Percentiles rank a stretch among this genome's conserved stretches.
Conservation (phyloP, 53 echinoderm and acorn worm genomes). For the Crossaster papposus region DNA sequence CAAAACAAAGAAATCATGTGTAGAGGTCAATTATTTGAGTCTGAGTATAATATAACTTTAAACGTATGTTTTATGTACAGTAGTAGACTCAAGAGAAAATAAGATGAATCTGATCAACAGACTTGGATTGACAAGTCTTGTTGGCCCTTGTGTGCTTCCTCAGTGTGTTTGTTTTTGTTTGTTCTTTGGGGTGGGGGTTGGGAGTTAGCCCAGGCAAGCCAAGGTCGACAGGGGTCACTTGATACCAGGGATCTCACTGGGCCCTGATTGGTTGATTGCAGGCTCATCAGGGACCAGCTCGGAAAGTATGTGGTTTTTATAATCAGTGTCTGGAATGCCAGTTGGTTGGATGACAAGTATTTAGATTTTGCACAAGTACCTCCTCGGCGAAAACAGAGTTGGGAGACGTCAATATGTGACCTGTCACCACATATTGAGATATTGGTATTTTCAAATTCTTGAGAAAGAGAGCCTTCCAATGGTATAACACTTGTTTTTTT, state of each 20-base stretch:
- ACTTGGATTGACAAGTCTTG: neutral
- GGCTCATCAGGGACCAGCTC: conserved; percentile 29
- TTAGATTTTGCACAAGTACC: neutral
- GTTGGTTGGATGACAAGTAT: neutral
- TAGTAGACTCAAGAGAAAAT: no score
- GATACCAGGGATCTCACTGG: neutral
- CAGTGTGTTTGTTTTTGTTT: neutral
- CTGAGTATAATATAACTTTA: no score
- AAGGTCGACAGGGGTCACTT: conserved; percentile 4
- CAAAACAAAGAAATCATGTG: no score
- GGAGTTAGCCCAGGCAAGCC: neutral
- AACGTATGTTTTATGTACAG: no score
- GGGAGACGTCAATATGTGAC: no score
- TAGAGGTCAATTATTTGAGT: no score
- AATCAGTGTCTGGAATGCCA: neutral
- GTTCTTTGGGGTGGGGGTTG: no score
- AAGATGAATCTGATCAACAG: neutral
- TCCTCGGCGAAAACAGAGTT: no score
- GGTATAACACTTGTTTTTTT: no score
- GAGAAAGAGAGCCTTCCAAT: no score
- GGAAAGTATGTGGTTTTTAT: neutral
- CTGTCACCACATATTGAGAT: no score
- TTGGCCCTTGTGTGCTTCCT: neutral
- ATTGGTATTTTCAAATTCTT: no score
- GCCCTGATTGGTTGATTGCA: neutral